Evolutionary conservation across 1,140 invertebrate genomes (phyloP), one percentile per base, ranked within the genome.

Genomic region (Spodoptera frugiperda): DNA sequence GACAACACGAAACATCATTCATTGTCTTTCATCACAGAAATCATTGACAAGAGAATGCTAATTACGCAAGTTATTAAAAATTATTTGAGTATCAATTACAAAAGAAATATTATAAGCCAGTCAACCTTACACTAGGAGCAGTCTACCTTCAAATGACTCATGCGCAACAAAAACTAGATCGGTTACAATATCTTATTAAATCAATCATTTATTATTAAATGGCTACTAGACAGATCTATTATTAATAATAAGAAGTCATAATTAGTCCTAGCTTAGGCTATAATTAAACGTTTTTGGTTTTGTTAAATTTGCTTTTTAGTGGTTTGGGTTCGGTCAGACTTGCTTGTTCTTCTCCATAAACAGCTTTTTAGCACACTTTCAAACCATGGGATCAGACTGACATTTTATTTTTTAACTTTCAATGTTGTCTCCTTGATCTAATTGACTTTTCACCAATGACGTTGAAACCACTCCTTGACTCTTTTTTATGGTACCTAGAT

Each of bases 61-160:
- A 39, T 39, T 39, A 39, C 33, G 33, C 8, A 39, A 39, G 14
- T 63, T 44, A 10, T 63, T 19, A 44, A 39, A 44, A 46, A 15
- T 44, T 44, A 63, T 61, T 44, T 19, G 19, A 25, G 15, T 65
- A 65, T 65, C 61, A 48, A 49, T 65, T 65, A 48, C 61, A 51
- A 51, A 55, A 53, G 12, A 33, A 30, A 68, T 33, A n/a, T 30
- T 21, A 49, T 68, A 68, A n/a, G 10, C 21, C 15, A 19, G 30
- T 6, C 19, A 21, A 21, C 10, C 17, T 68, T 14, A 30, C 8
- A 3, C 4, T 12, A 6, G 44, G 61, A 65, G 39, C 2, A n/a
- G 65, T 68, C 65, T 53, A 17, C 65, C 65, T 68, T 53, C 46
- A 51, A 30, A 68, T 33, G 65, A 68, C 65, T 68, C 65, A 68